phyloP scores from a whole-genome alignment of 2,113 vertebrate species.

The Argyrosomus japonicus region DNA sequence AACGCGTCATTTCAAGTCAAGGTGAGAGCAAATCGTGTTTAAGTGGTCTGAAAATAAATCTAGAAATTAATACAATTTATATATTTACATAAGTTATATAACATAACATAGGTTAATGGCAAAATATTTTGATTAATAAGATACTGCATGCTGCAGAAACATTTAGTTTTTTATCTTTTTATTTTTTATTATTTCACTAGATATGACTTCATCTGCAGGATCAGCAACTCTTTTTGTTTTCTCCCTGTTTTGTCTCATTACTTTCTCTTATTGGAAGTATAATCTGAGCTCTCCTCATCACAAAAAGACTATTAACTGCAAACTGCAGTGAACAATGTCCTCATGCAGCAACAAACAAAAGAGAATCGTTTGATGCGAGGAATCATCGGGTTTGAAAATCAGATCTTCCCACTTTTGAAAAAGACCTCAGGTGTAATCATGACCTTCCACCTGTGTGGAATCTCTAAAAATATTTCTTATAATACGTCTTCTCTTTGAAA shows the following conservation, averaged over 20 bases:
- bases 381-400: not conserved
- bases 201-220: not conserved
- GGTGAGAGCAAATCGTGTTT: not conserved
- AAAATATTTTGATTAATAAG: not conserved
- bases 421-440: not conserved
- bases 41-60: not conserved
- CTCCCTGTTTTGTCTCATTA: not conserved
- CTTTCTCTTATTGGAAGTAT: conserved; percentile 5
- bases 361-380: not conserved
- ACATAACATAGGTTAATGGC: too few relatives aligned
- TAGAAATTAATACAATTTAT: not conserved
- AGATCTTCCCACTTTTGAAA: not conserved
- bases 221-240: not conserved
- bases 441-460: not conserved
- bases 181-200: not conserved
- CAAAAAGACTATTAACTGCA: conserved; percentile 18
- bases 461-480: not conserved
- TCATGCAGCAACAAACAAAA: not conserved
- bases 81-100: too few relatives aligned
- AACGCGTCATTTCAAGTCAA: not conserved
- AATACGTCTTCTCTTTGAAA: not conserved
- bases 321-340: not conserved
- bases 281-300: not conserved
- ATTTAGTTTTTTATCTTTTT: not conserved
- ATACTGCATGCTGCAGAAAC: not conserved